Conservation (phyloP, 2,888 invertebrate species). For the Sminthurinus aureus region DNA sequence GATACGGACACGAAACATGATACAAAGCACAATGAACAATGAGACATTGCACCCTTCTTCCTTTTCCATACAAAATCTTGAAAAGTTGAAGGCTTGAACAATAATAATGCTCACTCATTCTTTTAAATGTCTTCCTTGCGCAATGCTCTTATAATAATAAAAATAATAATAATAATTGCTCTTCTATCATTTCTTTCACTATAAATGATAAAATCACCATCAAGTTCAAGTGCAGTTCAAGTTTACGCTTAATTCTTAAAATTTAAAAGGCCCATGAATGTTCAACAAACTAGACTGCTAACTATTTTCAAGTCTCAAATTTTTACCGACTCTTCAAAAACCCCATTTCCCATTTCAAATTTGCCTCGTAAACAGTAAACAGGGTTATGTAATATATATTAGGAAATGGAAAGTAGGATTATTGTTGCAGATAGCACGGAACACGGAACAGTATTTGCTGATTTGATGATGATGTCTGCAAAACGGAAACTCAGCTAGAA, state of each 20-base stretch:
- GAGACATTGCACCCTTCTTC: neutral
- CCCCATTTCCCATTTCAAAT: neutral
- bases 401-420: neutral
- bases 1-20: too few species aligned
- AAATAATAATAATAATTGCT: too few species aligned
- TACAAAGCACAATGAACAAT: too few species aligned
- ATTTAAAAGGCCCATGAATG: too few species aligned
- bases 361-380: neutral
- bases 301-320: neutral
- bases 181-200: neutral
- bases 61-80: neutral
- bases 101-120: too few species aligned
- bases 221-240: too few species aligned
- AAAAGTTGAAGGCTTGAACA: neutral
- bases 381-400: neutral
- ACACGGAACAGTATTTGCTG: neutral
- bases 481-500: slow-evolving; percentile 10
- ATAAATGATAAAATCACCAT: too few species aligned
- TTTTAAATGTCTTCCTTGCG: too few species aligned
- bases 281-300: too few species aligned
- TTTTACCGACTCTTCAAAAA: too few species aligned
- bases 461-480: slow-evolving; percentile 13
- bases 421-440: neutral
- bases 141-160: too few species aligned
- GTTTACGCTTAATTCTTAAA: too few species aligned